A percentile compares a stretch with the other conserved stretches of the same genome.
phyloP scores from a whole-genome alignment of 92 coral and sea anemone genomes.

The Heliopora coerulea region DNA sequence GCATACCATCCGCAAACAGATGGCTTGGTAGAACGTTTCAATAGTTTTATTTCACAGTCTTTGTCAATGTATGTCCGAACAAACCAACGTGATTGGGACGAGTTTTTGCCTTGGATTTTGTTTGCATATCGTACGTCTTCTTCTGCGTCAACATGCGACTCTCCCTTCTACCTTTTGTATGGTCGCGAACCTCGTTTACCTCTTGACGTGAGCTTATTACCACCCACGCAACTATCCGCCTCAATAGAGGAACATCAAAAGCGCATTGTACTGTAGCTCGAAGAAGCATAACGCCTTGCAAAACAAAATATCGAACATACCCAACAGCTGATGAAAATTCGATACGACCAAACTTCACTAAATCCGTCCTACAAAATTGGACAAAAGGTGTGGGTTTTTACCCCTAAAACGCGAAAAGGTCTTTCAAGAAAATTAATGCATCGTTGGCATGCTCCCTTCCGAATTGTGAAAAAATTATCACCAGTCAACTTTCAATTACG shows the following conservation, averaged over 20 bases:
- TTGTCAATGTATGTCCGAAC: constrained; percentile 50
- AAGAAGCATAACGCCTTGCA: constrained; percentile 35
- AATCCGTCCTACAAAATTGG: constrained; percentile 38
- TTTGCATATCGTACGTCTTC: constrained; percentile 57
- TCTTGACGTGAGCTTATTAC: constrained; percentile 36
- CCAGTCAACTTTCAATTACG: constrained; percentile 45
- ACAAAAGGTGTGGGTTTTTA: constrained; percentile 52
- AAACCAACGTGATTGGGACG: constrained; percentile 57
- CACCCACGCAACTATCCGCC: constrained; percentile 9
- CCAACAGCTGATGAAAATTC: constrained; percentile 51
- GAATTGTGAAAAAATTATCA: constrained; percentile 31
- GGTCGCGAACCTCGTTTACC: constrained; percentile 55
- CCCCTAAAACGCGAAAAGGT: constrained; percentile 40
- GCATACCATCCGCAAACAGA: constrained; percentile 47
- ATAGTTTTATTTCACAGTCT: constrained; percentile 31
- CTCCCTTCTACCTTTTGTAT: constrained; percentile 48
- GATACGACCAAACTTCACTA: constrained; percentile 44
- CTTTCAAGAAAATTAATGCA: constrained; percentile 39
- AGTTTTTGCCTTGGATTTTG: constrained; percentile 23
- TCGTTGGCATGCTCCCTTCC: constrained; percentile 46
- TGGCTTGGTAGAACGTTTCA: constrained; percentile 32
- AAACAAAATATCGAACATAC: constrained; percentile 20
- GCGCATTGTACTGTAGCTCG: constrained; percentile 36
- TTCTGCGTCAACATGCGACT: constrained; percentile 47
- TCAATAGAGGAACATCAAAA: constrained; percentile 37